Conservation (phyloP, 1,140 invertebrate genomes). For the Eriosoma lanigerum region DNA sequence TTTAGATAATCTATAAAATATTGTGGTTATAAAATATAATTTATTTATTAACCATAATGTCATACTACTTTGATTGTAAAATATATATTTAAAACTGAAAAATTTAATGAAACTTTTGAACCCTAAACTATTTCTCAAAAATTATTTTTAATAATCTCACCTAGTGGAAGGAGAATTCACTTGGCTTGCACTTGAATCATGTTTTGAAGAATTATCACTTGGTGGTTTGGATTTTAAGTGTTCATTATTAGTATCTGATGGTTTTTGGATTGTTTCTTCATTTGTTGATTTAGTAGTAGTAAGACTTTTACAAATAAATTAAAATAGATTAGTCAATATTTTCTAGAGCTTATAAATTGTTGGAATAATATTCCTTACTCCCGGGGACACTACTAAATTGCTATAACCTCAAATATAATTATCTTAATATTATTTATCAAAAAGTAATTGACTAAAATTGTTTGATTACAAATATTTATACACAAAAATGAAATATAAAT, state of each 20-base stretch:
- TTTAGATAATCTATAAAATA: too few species aligned
- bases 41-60: too few species aligned
- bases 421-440: background rate
- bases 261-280: background rate
- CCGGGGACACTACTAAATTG: background rate
- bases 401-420: background rate
- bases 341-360: too few species aligned
- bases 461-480: background rate
- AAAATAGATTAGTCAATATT: too few species aligned
- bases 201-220: background rate
- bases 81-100: too few species aligned
- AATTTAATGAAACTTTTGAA: too few species aligned
- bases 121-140: background rate
- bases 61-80: too few species aligned
- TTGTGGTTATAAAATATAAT: too few species aligned
- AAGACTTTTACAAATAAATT: background rate
- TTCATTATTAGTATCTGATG: background rate
- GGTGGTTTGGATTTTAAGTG: background rate
- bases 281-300: background rate
- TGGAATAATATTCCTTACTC: too few species aligned
- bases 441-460: background rate
- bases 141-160: constrained; percentile 3
- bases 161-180: background rate
- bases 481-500: background rate
- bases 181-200: background rate